These are phyloP conservation scores for Rhea pennata DNA, from an alignment of 2,113 vertebrate genomes.

Conservation along the genomic window DNA sequence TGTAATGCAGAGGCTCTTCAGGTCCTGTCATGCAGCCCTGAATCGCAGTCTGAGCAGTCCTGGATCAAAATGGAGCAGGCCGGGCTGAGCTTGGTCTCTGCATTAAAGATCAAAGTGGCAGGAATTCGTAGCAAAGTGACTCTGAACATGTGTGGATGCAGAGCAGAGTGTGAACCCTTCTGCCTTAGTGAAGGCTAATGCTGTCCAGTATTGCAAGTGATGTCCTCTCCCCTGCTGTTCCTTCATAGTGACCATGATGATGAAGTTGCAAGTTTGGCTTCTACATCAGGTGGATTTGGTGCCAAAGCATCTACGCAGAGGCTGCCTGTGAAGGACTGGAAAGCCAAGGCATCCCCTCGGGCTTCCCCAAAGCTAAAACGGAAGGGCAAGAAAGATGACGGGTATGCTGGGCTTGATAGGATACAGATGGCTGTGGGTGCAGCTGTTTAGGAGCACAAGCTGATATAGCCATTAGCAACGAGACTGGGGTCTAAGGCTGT, in stretches of 20 bases:
- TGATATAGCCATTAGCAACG: not conserved
- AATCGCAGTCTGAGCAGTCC: not conserved
- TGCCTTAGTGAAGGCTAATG: not conserved
- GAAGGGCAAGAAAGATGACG: slow-evolving; percentile 90
- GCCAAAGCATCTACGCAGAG: slow-evolving; percentile 85
- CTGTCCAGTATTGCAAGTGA: not conserved
- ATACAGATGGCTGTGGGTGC: not conserved
- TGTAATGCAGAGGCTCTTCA: not conserved
- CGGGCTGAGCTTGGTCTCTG: not conserved
- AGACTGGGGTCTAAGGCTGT: not conserved
- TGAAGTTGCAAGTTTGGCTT: slow-evolving; percentile 90
- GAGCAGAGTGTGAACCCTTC: not conserved
- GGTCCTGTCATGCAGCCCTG: fast-evolving
- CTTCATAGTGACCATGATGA: slow-evolving; percentile 91
- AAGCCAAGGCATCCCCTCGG: slow-evolving; percentile 87
- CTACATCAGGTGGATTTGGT: slow-evolving; percentile 86
- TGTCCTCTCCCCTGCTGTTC: not conserved
- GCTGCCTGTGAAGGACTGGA: slow-evolving; percentile 95
- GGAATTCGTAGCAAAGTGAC: not conserved
- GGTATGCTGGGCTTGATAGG: slow-evolving; percentile 71
- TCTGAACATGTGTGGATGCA: fast-evolving
- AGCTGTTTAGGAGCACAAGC: not conserved
- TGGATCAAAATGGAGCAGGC: not conserved
- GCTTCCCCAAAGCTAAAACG: slow-evolving; percentile 91
- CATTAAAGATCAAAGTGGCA: not conserved